phyloP scores from a whole-genome alignment of 2,113 vertebrate genomes.

The Phalacrocorax carbo region DNA sequence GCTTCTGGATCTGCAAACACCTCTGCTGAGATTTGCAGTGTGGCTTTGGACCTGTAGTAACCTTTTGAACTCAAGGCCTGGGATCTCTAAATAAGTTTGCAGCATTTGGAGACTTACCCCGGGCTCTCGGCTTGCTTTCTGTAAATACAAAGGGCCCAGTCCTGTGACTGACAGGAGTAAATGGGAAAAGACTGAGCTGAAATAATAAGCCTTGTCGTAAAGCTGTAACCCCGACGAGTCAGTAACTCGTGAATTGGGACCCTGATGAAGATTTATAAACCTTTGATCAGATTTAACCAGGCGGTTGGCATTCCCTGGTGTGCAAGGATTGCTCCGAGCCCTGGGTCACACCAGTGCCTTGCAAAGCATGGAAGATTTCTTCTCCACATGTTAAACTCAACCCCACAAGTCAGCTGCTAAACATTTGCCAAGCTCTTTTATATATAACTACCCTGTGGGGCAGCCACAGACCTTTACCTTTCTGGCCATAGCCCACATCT shows the following conservation, averaged over 20 bases:
- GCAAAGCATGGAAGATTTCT: not conserved
- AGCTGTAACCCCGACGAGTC: not conserved
- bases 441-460: not conserved
- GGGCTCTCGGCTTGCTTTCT: not conserved
- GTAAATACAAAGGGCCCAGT: not conserved
- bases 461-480: not conserved
- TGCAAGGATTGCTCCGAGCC: not conserved
- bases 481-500: not conserved
- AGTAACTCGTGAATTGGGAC: not conserved
- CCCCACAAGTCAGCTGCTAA: not conserved
- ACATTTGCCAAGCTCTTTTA: conserved; percentile 15
- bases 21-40: not conserved
- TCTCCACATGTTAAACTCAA: not conserved
- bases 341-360: not conserved
- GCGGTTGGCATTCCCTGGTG: not conserved
- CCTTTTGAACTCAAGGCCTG: not conserved
- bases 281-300: not conserved
- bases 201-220: not conserved
- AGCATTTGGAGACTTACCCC: not conserved
- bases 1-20: not conserved
- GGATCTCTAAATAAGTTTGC: not conserved
- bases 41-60: not conserved
- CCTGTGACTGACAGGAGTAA: not conserved
- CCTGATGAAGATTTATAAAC: not conserved
- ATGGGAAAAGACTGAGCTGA: not conserved